These are phyloP conservation scores for Pituophis catenifer DNA, from an alignment of 2,113 vertebrate genomes.

Conservation along the genomic window DNA sequence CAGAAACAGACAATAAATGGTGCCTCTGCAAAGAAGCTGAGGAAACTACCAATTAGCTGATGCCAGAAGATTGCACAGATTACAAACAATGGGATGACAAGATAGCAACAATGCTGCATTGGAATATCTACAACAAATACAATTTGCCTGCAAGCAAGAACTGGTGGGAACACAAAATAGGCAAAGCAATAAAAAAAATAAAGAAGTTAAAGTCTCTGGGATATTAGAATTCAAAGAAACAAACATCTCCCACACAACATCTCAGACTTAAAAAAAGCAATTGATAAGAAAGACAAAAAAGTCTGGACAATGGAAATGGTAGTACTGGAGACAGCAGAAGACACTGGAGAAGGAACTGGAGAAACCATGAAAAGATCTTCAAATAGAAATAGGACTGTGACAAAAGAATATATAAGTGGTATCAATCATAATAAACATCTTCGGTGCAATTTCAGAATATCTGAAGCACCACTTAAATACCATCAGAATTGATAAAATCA, in stretches of 20 bases:
- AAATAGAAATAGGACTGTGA: no score
- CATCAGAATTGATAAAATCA: neutral
- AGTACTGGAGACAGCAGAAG: no score
- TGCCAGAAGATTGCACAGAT: neutral
- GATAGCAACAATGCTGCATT: neutral
- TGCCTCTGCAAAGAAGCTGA: neutral
- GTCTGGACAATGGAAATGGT: neutral
- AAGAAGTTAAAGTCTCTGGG: no score
- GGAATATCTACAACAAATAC: neutral
- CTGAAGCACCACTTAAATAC: neutral
- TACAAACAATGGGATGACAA: neutral
- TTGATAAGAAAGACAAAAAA: neutral
- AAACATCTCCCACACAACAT: neutral
- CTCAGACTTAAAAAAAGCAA: neutral
- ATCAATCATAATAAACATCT: no score
- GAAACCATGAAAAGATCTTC: no score
- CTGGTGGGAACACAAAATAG: no score
- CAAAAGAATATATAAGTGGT: no score
- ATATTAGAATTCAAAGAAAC: neutral
- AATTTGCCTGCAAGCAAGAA: no score
- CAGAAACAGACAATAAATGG: neutral
- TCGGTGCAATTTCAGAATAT: no score
- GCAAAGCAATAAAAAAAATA: neutral
- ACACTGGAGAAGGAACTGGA: no score
- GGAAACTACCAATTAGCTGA: neutral